Evolutionary conservation across 2,113 vertebrate genomes (phyloP).

Genomic region (Entomyzon cyanotis): DNA sequence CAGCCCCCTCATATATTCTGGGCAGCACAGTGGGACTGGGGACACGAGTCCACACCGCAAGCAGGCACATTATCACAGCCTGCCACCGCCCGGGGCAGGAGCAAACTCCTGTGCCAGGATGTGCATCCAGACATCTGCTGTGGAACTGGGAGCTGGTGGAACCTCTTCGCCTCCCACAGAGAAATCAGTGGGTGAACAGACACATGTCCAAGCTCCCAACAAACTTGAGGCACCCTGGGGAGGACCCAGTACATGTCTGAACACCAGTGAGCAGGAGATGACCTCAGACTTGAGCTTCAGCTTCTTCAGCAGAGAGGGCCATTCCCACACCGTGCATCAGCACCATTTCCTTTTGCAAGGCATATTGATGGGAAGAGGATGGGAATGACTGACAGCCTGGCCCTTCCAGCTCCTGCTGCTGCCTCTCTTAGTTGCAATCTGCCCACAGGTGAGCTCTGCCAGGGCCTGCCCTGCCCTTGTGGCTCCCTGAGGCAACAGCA

Average conservation of each 20-base stretch:
- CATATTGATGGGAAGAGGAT: neutral
- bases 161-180: neutral
- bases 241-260: neutral
- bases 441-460: neutral
- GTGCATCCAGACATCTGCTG: neutral
- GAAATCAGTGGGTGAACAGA: neutral
- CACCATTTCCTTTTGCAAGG: neutral
- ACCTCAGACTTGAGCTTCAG: neutral
- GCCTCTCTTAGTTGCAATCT: neutral
- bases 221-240: neutral
- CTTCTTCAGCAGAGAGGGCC: neutral
- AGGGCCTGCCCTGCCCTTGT: too few relatives aligned
- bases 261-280: neutral
- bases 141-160: neutral
- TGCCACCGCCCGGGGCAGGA: fast-evolving
- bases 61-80: neutral
- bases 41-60: fast-evolving
- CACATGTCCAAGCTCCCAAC: neutral
- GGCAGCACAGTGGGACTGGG: neutral
- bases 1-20: neutral
- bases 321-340: neutral
- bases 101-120: neutral
- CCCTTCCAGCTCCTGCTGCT: neutral
- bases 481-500: neutral
- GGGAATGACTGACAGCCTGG: neutral